phyloP scores from a whole-genome alignment of 2,888 invertebrate species.

The Bombyx huttoni region DNA sequence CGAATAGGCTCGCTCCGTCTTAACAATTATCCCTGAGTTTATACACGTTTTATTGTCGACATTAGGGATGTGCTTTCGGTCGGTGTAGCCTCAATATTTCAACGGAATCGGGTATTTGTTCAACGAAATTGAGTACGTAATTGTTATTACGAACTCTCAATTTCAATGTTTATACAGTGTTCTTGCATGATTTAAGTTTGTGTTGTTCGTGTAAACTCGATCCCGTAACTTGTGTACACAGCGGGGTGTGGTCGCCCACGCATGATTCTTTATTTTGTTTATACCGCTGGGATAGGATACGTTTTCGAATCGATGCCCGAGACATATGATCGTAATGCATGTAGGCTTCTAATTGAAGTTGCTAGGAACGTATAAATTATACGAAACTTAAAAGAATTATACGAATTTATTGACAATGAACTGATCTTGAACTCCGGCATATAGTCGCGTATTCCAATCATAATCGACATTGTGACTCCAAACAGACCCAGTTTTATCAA shows the following conservation, averaged over 20 bases:
- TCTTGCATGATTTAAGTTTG: constrained; percentile 21
- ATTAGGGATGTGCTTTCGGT: constrained; percentile 4
- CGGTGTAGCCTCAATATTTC: constrained; percentile 5
- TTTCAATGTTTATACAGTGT: constrained; percentile 18
- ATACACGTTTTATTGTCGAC: constrained; percentile 25
- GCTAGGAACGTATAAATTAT: background rate
- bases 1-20: constrained; percentile 28
- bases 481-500: too few species aligned
- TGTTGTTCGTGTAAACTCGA: constrained; percentile 13
- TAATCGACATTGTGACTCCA: too few species aligned
- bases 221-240: constrained; percentile 14
- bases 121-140: constrained; percentile 30
- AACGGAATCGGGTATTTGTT: constrained; percentile 19
- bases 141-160: constrained; percentile 24
- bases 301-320: background rate
- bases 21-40: constrained; percentile 34
- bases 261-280: background rate
- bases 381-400: too few species aligned
- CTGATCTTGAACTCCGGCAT: too few species aligned
- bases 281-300: background rate
- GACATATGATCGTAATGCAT: background rate
- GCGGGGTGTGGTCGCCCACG: constrained; percentile 11
- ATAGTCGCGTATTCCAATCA: too few species aligned
- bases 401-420: too few species aligned
- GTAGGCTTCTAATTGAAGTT: background rate